phyloP scores from a whole-genome alignment of 2,888 invertebrate genomes.

The Rutpela maculata region DNA sequence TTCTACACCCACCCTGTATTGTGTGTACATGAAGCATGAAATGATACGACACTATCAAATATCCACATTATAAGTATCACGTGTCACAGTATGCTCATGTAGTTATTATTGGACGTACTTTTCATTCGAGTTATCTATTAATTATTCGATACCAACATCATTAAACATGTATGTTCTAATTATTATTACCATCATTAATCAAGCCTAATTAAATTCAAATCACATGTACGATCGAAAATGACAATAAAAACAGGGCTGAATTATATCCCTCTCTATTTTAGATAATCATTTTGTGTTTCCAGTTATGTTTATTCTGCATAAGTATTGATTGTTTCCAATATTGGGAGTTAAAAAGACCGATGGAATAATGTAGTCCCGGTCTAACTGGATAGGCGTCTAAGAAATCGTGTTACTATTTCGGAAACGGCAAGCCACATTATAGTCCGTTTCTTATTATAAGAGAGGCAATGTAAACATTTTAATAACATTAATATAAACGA shows the following conservation, averaged over 20 bases:
- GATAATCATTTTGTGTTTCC: slow-evolving; percentile 4
- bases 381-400: too few species aligned
- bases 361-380: too few species aligned
- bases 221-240: slow-evolving; percentile 31
- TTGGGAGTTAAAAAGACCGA: too few species aligned
- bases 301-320: not conserved
- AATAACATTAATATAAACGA: too few species aligned
- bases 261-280: not conserved
- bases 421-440: too few species aligned
- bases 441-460: too few species aligned
- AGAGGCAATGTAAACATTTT: too few species aligned
- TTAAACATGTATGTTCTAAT: slow-evolving; percentile 41
- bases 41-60: not conserved
- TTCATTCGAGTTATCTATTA: slow-evolving; percentile 49
- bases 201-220: slow-evolving; percentile 33
- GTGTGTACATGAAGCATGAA: not conserved
- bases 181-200: slow-evolving; percentile 38
- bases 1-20: not conserved
- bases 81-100: not conserved
- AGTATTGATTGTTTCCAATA: slow-evolving; percentile 2
- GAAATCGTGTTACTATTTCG: too few species aligned
- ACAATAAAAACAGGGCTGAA: slow-evolving; percentile 22
- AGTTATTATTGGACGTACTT: slow-evolving; percentile 4
- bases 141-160: slow-evolving; percentile 49
- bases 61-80: not conserved